These are phyloP conservation scores for Micromesistius poutassou DNA, from an alignment of 2,797 vertebrate genomes.

Conservation along the genomic window DNA sequence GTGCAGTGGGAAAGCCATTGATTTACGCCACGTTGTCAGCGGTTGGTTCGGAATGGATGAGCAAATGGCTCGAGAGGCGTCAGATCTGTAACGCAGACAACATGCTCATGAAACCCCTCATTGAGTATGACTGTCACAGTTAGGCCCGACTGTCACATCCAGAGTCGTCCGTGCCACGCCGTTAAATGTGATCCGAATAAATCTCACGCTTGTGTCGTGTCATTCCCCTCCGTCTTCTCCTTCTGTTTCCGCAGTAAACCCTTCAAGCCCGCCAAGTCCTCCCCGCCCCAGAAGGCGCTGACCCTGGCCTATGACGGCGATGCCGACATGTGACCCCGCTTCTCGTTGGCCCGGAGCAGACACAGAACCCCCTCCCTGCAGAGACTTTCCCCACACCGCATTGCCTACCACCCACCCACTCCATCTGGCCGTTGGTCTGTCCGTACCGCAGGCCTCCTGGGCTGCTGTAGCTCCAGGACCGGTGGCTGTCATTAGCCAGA, in stretches of 20 bases:
- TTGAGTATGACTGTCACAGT: conserved; percentile 25
- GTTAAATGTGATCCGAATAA: neutral
- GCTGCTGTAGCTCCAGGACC: neutral
- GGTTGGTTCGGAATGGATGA: neutral
- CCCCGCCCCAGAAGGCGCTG: conserved; percentile 91
- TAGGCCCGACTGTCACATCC: neutral
- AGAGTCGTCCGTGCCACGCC: neutral
- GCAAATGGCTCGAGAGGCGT: neutral
- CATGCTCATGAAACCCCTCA: conserved; percentile 49
- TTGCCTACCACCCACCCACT: conserved; percentile 22
- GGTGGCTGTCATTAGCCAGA: neutral
- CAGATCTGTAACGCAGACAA: conserved; percentile 24
- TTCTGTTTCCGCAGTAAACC: conserved; percentile 74
- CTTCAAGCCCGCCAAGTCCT: conserved; percentile 80
- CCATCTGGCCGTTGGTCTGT: conserved; percentile 7
- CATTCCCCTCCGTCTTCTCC: conserved; percentile 19
- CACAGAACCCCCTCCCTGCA: neutral
- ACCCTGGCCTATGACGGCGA: conserved; percentile 96
- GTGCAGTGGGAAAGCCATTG: neutral
- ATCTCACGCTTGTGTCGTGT: conserved; percentile 15
- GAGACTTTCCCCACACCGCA: conserved; percentile 8
- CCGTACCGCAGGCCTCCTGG: neutral
- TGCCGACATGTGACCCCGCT: conserved; percentile 85
- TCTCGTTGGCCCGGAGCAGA: neutral
- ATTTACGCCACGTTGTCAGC: neutral